phyloP scores from a whole-genome alignment of 2,113 vertebrate species.

The Xyliphius kryptos region DNA sequence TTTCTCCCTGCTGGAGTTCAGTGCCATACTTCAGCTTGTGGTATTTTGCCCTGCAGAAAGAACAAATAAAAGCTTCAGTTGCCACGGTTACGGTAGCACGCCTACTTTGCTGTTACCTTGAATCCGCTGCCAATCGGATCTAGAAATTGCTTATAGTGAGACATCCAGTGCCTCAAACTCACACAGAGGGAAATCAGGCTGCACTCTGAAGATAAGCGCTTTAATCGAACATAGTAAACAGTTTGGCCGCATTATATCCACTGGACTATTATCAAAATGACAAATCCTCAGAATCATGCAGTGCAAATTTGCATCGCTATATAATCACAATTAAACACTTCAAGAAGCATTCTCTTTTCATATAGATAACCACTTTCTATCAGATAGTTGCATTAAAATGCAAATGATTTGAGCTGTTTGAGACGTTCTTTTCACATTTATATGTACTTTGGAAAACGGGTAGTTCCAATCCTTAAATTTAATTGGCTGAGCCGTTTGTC shows the following conservation, averaged over 20 bases:
- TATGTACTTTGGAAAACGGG: too few species aligned
- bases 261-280: conserved; percentile 4
- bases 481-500: too few species aligned
- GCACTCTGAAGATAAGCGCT: background rate
- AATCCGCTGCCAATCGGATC: conserved; percentile 6
- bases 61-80: conserved; percentile 21
- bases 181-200: conserved; percentile 5
- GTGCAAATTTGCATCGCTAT: background rate
- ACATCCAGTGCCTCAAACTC: background rate
- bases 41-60: conserved; percentile 83
- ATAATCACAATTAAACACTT: too few species aligned
- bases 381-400: too few species aligned
- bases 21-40: conserved; percentile 98
- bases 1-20: conserved; percentile 95
- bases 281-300: background rate
- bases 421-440: too few species aligned
- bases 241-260: background rate
- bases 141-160: conserved; percentile 28
- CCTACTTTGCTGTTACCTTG: conserved; percentile 7
- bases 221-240: background rate
- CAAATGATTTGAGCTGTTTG: too few species aligned
- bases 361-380: too few species aligned
- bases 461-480: too few species aligned
- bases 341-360: too few species aligned
- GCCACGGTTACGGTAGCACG: conserved; percentile 29